Conservation (phyloP, 1,140 invertebrate species). For the Saccostrea cuccullata region DNA sequence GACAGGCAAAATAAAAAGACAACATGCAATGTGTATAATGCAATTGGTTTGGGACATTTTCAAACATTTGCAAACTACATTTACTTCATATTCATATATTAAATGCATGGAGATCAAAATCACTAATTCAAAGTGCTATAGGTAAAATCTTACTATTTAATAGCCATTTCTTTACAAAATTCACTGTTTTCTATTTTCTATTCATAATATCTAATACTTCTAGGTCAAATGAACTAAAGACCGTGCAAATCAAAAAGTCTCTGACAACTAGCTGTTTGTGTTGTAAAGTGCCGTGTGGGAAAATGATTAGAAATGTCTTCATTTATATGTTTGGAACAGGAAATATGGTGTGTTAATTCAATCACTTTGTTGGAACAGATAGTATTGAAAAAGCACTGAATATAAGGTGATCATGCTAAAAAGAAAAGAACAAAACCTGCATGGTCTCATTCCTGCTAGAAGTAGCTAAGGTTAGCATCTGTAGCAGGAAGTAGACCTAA, state of each 20-base stretch:
- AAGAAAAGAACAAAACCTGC: constrained; percentile 18
- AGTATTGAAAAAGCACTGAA: background rate
- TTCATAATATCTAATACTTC: background rate
- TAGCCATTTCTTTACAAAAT: background rate
- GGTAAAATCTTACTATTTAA: background rate
- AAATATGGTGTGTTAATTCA: constrained; percentile 4
- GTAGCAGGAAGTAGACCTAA: background rate
- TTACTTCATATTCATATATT: background rate
- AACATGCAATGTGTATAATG: constrained; percentile 7
- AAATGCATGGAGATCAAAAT: background rate
- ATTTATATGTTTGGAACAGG: background rate
- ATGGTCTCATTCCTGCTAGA: constrained; percentile 10
- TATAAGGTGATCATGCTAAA: constrained; percentile 18
- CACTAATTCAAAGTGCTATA: background rate
- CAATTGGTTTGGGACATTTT: background rate
- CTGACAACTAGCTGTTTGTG: background rate
- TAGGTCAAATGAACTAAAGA: background rate
- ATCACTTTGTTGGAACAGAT: background rate
- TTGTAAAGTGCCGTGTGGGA: background rate
- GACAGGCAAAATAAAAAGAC: constrained; percentile 17
- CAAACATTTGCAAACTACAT: background rate
- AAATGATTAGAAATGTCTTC: background rate
- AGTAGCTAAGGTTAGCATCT: background rate
- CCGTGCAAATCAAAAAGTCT: background rate
- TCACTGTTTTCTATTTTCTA: background rate